Evolutionary conservation across 2,113 vertebrate species (phyloP).

Genomic region (Numenius arquata): DNA sequence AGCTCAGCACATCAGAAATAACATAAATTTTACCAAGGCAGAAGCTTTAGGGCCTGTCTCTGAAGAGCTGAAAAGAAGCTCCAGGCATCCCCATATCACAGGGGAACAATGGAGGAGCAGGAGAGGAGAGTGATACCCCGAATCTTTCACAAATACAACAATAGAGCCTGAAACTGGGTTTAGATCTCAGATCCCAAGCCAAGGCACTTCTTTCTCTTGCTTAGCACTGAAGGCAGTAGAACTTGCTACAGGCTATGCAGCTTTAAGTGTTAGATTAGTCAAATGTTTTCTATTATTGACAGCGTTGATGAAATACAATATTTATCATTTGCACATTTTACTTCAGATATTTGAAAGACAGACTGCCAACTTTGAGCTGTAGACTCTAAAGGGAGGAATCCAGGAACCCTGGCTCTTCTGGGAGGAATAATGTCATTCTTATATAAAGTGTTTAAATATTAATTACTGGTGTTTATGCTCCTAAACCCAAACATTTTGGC

Average conservation of each 20-base stretch:
- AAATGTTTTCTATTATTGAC: constrained; percentile 5
- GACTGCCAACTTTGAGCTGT: constrained; percentile 8
- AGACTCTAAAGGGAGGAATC: neutral
- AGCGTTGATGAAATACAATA: neutral
- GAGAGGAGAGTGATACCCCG: neutral
- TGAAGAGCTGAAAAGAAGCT: neutral
- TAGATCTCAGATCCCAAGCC: neutral
- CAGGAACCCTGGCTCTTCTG: constrained; percentile 3
- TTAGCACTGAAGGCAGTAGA: neutral
- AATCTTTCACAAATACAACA: neutral
- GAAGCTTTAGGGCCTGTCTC: neutral
- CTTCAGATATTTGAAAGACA: neutral
- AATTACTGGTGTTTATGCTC: constrained; percentile 25
- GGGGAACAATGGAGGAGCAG: neutral
- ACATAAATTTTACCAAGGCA: accelerated
- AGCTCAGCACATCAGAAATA: neutral
- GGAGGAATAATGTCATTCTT: constrained; percentile 47
- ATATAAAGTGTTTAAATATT: constrained; percentile 37
- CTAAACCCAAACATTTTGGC: neutral
- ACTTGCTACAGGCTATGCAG: neutral
- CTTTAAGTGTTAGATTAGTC: neutral
- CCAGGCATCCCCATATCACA: accelerated
- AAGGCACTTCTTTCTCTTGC: neutral
- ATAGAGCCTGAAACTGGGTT: neutral
- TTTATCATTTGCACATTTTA: neutral